phyloP scores from a whole-genome alignment of 2,888 invertebrate species.

The Eumacrocentrus americanus region DNA sequence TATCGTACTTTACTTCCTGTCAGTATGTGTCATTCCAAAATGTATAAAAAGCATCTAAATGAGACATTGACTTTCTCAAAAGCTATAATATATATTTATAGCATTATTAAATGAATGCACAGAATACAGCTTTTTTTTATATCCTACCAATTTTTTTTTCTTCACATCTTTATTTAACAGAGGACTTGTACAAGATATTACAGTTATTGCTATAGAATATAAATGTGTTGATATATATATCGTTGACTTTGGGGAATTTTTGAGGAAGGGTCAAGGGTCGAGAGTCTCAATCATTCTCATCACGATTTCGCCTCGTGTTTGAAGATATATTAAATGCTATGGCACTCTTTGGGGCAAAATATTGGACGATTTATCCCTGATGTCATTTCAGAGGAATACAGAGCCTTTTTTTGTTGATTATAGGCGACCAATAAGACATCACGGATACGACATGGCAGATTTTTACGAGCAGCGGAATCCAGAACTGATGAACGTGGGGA shows the following conservation, averaged over 20 bases:
- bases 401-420: constrained; percentile 3
- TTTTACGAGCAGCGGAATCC: constrained; percentile 9
- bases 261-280: background rate
- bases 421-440: constrained; percentile 35
- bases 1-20: constrained; percentile 3
- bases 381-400: too few relatives aligned
- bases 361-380: constrained; percentile 11
- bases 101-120: too few relatives aligned
- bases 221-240: background rate
- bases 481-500: constrained; percentile 25
- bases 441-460: constrained; percentile 23
- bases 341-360: background rate
- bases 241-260: background rate
- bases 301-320: constrained; percentile 25
- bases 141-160: too few relatives aligned
- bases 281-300: background rate
- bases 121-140: too few relatives aligned
- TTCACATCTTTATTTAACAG: too few relatives aligned
- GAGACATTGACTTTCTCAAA: background rate
- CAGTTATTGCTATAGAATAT: too few relatives aligned
- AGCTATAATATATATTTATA: too few relatives aligned
- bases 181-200: too few relatives aligned
- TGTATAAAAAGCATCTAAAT: background rate
- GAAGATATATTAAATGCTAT: constrained; percentile 22
- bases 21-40: background rate